phyloP scores from a whole-genome alignment of 2,113 vertebrate genomes.

The Cololabis saira region DNA sequence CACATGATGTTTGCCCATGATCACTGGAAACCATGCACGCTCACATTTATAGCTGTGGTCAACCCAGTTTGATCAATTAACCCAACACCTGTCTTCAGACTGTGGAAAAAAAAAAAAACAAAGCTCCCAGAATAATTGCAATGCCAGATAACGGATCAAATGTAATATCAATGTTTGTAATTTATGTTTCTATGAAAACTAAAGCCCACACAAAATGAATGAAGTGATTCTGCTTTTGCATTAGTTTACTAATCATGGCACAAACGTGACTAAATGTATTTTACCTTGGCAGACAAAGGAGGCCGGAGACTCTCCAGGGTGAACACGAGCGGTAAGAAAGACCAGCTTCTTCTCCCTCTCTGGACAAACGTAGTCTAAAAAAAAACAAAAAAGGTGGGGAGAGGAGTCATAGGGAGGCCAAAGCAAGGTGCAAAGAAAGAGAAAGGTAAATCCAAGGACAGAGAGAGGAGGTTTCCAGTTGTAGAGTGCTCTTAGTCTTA shows the following conservation, averaged over 20 bases:
- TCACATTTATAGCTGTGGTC: too few species aligned
- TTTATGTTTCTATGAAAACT: too few species aligned
- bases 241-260: not conserved
- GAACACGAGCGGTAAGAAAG: constrained; percentile 94
- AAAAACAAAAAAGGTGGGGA: constrained; percentile 16
- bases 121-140: too few species aligned
- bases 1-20: too few species aligned
- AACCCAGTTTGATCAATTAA: too few species aligned
- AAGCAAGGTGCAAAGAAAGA: not conserved
- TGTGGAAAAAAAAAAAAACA: too few species aligned
- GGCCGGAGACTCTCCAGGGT: constrained; percentile 96
- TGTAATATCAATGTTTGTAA: too few species aligned
- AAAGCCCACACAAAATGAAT: too few species aligned
- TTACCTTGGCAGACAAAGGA: constrained; percentile 98
- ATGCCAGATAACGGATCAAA: too few species aligned
- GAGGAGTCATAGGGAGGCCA: not conserved
- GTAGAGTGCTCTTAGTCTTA: not conserved
- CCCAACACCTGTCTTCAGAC: too few species aligned
- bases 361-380: constrained; percentile 83
- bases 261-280: constrained; percentile 40
- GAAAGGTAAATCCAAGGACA: constrained; percentile 3
- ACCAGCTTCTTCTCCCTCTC: constrained; percentile 92
- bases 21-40: too few species aligned
- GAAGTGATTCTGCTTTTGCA: too few species aligned
- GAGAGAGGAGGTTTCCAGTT: not conserved